Evolutionary conservation across 2,113 vertebrate species (phyloP), one percentile per base, ranked within the genome.

Genomic region (Rhabdornis inornatus): DNA sequence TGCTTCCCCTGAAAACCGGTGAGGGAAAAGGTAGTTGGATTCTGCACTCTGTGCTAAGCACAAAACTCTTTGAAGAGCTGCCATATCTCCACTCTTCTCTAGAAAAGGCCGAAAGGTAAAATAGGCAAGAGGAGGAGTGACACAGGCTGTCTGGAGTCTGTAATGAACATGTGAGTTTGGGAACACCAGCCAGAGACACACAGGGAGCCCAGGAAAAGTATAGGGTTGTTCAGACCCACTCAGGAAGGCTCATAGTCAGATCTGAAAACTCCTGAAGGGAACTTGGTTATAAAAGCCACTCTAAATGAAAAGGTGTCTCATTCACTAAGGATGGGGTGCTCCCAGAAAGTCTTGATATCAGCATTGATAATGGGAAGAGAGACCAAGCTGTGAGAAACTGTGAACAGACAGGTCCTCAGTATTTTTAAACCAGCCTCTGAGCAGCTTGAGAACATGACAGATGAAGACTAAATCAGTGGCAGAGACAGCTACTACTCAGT

Each of bases 61-160:
- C 16, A 19, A 52, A 55, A 75, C 8, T 56, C 11, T 22, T 0
- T 56, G 21, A 82, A 84, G 52, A 61, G 56, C 19, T 74, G 57
- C 45, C 10, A 8, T 15, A 13, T 30, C 40, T 71, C 44, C 39
- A 37, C 14, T 72, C 23, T 44, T 75, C 37, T 59, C 33, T 39
- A 37, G 14, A 59, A 55, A 93, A 52, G 30, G 28, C 10, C 0
- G 0, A 82, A 75, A 56, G 0, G 2, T 35, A 22, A 39, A 45
- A 66, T 0, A n/a, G 42, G 37, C 37, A 76, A 37, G 20, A 9
- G 27, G 2, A 37, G 31, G 65, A 69, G 28, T 31, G 52, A 68
- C 33, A 64, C 23, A 45, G 75, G 78, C 44, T 37, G 64, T 61
- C 64, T 63, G 55, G n/a, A 65, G 27, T 12, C 65, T 25, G 18